Base-by-base conservation (phyloP, 2,797 vertebrate genomes). In the Diglossa cyanea region DNA sequence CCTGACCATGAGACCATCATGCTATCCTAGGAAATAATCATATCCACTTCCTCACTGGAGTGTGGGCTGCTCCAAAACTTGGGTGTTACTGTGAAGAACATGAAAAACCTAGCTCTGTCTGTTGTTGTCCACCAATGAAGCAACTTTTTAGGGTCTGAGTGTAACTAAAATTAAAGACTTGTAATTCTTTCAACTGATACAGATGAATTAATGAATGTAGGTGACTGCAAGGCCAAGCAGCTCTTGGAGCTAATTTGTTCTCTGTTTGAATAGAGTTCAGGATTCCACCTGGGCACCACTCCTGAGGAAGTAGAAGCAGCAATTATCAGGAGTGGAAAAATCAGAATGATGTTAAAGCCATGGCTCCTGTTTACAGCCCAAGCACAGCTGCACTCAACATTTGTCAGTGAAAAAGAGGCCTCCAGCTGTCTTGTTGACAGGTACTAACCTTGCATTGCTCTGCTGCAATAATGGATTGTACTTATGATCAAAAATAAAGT, bases 351-450 rank as follows among this genome's bases (percentile, higher is more conserved):
- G 8, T 91, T 92, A 92, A 90, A 93, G 18, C 17, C 54, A 10
- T 28, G 28, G 37, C 66, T 95, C 66, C 70, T 90, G 74, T 93
- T 94, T 94, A 85, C 50, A 93, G 54, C 66, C 39, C 14, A 67
- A 54, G 67, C 79, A 90, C 93, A 96, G 95, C 87, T 96, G 95
- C 90, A 85, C 73, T 94, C 67, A 84, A 75, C 90, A 94, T 95
- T 93, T 95, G 93, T 95, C 96, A 93, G 67, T 15, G 44, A 90
- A 90, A 84, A 68, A 45, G 75, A 85, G 63, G 60, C 40, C 79
- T 89, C 90, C 93, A 89, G 86, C 92, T 94, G 90, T 81, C 65
- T 77, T 86, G 86, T 73, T 96, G 95, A 91, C 94, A 95, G 95
- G 86, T 94, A 91, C n/a, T 91, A 92, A 91, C 39, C 50, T 90